These are phyloP conservation scores for Nicator chloris DNA, from an alignment of 2,113 vertebrate species.

Conservation along the genomic window DNA sequence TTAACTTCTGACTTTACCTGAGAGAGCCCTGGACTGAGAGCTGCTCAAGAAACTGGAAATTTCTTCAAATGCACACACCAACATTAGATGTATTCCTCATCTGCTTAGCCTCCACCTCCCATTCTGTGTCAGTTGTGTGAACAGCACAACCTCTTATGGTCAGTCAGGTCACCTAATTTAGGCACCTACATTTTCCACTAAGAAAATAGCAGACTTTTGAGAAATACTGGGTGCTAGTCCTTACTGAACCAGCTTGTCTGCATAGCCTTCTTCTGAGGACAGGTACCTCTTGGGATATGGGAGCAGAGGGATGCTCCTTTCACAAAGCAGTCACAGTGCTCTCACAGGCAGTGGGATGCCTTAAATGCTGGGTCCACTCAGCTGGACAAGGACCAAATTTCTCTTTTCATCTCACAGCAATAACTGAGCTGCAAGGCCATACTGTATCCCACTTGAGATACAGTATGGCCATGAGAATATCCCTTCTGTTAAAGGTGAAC, in stretches of 20 bases:
- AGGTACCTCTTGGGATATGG: background rate
- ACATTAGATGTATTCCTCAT: background rate
- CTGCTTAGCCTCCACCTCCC: background rate
- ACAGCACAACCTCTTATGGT: background rate
- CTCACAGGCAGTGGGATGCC: background rate
- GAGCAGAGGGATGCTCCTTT: background rate
- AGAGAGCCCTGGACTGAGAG: background rate
- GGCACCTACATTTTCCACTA: background rate
- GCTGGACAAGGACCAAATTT: background rate
- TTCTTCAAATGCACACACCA: background rate
- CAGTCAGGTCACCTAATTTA: background rate
- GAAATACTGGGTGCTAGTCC: background rate
- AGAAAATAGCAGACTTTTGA: background rate
- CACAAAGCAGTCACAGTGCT: background rate
- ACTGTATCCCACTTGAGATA: background rate
- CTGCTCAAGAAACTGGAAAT: background rate
- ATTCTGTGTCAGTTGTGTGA: background rate
- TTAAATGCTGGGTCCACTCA: background rate
- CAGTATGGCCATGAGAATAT: background rate
- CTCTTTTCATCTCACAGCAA: background rate
- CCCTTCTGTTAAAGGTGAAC: background rate
- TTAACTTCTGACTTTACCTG: constrained; percentile 15
- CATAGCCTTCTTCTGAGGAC: background rate
- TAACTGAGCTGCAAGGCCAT: background rate
- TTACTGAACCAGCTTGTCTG: fast-evolving